Evolutionary conservation across 2,113 vertebrate genomes (phyloP).

Genomic region (Scophthalmus maximus): DNA sequence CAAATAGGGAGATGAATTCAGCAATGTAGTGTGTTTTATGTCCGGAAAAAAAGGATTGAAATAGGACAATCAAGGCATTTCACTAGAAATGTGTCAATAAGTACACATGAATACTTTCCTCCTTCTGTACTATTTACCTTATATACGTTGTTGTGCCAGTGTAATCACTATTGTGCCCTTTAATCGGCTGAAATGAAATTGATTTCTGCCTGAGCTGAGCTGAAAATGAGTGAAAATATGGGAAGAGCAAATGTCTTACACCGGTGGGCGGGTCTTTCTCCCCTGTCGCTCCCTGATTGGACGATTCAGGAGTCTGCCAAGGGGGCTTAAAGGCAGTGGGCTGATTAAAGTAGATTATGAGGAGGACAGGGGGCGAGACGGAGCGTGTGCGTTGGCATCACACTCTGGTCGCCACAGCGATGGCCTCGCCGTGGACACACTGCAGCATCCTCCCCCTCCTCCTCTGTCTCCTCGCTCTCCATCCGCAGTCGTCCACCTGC

Average conservation of each 20-base stretch:
- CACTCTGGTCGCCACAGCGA: conserved; percentile 39
- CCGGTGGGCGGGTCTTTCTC: neutral
- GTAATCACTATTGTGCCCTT: neutral
- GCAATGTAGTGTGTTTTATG: neutral
- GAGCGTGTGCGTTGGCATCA: conserved; percentile 39
- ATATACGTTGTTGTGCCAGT: neutral
- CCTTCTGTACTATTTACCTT: neutral
- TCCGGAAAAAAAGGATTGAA: neutral
- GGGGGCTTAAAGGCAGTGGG: conserved; percentile 47
- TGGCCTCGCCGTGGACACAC: conserved; percentile 60
- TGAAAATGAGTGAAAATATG: conserved; percentile 32
- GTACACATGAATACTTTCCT: neutral
- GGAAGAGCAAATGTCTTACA: neutral
- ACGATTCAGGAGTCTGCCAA: conserved; percentile 27
- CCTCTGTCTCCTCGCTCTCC: too few relatives aligned
- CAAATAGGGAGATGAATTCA: neutral
- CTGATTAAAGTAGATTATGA: conserved; percentile 73
- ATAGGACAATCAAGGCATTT: too few relatives aligned
- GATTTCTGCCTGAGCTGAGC: conserved; percentile 1
- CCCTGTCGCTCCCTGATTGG: conserved; percentile 47
- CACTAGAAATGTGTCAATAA: neutral
- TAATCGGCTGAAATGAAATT: conserved; percentile 15
- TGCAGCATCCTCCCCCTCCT: conserved; percentile 38
- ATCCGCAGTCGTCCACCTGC: conserved; percentile 17
- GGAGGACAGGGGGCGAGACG: conserved; percentile 15